Conservation (phyloP, 2,113 vertebrate genomes). For the Dinomys branickii region DNA sequence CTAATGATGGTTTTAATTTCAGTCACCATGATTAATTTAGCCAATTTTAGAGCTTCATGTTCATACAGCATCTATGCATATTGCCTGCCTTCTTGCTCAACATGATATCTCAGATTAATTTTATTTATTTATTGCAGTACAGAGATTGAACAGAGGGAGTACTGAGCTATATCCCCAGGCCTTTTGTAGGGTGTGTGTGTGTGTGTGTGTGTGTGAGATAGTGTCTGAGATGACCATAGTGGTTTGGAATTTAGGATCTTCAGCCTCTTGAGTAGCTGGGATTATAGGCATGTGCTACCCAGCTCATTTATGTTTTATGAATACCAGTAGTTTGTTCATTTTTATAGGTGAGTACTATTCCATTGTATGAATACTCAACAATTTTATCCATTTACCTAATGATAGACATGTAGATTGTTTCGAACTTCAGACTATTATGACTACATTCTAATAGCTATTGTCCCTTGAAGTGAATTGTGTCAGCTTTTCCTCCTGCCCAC, state of each 20-base stretch:
- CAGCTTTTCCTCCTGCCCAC: background rate
- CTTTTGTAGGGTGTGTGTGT: background rate
- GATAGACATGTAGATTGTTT: background rate
- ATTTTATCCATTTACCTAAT: background rate
- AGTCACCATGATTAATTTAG: background rate
- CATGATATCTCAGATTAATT: background rate
- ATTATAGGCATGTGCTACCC: background rate
- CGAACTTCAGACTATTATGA: background rate
- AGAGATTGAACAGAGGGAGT: background rate
- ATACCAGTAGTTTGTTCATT: constrained; percentile 7
- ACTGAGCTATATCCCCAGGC: background rate
- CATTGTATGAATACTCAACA: background rate
- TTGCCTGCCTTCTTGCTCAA: background rate
- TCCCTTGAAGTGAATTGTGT: background rate
- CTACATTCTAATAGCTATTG: background rate
- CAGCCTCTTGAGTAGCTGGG: background rate
- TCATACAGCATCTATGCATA: background rate
- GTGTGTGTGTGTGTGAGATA: background rate
- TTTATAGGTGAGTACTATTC: background rate
- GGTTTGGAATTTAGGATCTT: background rate
- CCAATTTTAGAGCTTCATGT: background rate
- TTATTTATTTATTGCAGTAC: background rate
- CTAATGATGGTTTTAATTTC: background rate
- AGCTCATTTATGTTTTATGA: background rate
- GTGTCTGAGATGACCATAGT: background rate